phyloP scores from a whole-genome alignment of 2,113 vertebrate species.

The Alosa alosa region DNA sequence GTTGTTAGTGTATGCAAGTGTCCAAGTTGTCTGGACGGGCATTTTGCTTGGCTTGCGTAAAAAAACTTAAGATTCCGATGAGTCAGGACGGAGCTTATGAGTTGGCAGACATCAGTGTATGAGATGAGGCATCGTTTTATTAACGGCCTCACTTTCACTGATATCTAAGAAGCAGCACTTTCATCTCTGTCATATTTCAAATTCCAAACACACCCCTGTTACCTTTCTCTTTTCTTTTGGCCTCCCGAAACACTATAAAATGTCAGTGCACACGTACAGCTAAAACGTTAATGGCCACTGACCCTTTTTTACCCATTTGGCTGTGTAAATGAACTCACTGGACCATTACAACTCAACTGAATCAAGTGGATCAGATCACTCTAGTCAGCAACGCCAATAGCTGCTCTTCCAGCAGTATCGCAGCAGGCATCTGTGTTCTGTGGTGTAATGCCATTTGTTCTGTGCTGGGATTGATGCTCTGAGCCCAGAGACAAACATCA shows the following conservation, averaged over 20 bases:
- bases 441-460: background rate
- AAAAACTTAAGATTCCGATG: slow-evolving; percentile 21
- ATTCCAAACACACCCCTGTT: background rate
- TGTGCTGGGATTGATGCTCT: background rate
- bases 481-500: background rate
- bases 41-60: slow-evolving; percentile 22
- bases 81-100: background rate
- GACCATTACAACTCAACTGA: background rate
- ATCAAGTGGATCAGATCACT: background rate
- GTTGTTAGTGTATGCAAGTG: background rate
- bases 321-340: background rate
- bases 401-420: background rate
- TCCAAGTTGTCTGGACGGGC: background rate
- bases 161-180: background rate
- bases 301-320: background rate
- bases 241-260: background rate
- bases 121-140: background rate
- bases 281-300: background rate
- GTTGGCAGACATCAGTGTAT: background rate
- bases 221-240: background rate
- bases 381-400: background rate
- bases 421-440: background rate
- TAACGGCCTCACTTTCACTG: background rate
- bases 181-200: background rate
- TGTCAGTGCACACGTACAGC: background rate